A percentile compares a stretch with the other conserved stretches of the same genome.
Conservation (phyloP, 2,113 vertebrate species). For the Hippocampus abdominalis region DNA sequence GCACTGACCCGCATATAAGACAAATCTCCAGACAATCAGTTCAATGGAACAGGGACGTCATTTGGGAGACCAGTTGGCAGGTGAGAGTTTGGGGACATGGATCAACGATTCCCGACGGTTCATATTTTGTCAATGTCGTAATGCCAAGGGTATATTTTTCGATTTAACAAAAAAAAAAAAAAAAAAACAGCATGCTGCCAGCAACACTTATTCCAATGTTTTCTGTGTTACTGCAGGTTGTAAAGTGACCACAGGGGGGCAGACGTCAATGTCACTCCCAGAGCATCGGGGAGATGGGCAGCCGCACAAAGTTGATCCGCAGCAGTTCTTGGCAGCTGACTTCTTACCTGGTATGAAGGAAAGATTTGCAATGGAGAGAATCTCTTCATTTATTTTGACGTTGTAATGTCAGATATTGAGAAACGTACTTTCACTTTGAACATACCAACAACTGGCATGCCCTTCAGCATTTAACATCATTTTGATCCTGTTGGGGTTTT, state of each 20-base stretch:
- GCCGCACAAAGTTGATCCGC: slow-evolving; percentile 38
- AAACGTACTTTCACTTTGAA: no score
- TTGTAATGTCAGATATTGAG: no score
- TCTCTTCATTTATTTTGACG: not conserved
- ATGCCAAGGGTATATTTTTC: not conserved
- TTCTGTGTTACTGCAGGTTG: slow-evolving; percentile 42
- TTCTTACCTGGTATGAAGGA: slow-evolving; percentile 56
- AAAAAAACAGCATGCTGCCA: not conserved
- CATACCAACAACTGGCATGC: no score
- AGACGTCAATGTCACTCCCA: slow-evolving; percentile 28
- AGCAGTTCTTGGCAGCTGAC: slow-evolving; percentile 52
- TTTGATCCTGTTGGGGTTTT: no score
- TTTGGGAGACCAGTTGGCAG: slow-evolving; percentile 35
- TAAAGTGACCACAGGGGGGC: slow-evolving; percentile 50
- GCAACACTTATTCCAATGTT: slow-evolving; percentile 11
- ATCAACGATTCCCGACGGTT: not conserved
- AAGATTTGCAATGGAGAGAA: not conserved
- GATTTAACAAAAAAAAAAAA: no score
- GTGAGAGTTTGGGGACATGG: slow-evolving; percentile 30
- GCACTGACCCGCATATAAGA: slow-evolving; percentile 37
- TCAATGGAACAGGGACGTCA: slow-evolving; percentile 39
- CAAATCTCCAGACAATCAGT: slow-evolving; percentile 36
- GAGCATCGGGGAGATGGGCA: slow-evolving; percentile 59
- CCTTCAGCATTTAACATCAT: no score
- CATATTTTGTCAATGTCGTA: not conserved